phyloP scores from a whole-genome alignment of 2,113 vertebrate genomes.

The Sphyrna mokarran region DNA sequence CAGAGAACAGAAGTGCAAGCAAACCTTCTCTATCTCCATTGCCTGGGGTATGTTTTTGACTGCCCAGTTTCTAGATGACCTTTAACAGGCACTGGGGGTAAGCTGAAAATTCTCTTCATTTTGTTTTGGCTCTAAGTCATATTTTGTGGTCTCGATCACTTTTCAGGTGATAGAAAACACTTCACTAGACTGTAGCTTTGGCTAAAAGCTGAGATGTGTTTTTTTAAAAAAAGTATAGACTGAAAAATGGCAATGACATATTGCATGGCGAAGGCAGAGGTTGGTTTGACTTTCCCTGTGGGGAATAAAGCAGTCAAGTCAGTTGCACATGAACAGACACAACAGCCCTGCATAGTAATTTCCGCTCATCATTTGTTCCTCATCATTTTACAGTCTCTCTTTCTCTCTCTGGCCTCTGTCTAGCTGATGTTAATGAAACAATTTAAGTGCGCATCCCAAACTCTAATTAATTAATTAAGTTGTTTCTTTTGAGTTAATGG shows the following conservation, averaged over 20 bases:
- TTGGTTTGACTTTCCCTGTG: not conserved
- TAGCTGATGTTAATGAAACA: not conserved
- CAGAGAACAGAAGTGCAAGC: not conserved
- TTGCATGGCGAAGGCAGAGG: too few species aligned
- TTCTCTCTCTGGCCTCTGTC: too few species aligned
- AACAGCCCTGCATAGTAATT: not conserved
- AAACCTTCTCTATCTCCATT: not conserved
- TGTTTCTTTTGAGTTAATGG: not conserved
- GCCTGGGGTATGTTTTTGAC: not conserved
- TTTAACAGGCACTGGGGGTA: not conserved
- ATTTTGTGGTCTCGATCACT: not conserved
- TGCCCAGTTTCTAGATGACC: not conserved
- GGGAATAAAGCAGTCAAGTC: not conserved
- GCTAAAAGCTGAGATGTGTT: not conserved
- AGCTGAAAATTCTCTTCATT: not conserved
- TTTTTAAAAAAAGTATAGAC: not conserved
- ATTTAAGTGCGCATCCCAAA: not conserved
- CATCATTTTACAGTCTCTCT: not conserved
- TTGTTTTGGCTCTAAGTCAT: not conserved
- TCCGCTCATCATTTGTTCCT: not conserved
- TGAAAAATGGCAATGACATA: not conserved
- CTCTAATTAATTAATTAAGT: not conserved
- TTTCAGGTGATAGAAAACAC: not conserved
- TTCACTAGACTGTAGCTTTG: not conserved
- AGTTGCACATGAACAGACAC: not conserved